phyloP scores from a whole-genome alignment of 2,888 invertebrate species.

The Ametastegia equiseti region DNA sequence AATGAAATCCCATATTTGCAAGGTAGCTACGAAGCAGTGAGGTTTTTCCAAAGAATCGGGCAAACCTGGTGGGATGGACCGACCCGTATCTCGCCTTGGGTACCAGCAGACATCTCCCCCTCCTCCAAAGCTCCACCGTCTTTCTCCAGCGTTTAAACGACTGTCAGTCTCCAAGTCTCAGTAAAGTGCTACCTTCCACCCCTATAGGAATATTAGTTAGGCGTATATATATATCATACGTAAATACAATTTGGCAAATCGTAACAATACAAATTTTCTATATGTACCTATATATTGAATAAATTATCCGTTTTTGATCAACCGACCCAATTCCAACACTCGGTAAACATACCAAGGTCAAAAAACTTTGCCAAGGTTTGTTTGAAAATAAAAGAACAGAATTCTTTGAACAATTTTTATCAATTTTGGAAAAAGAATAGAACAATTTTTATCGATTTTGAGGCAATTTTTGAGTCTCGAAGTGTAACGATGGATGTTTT shows the following conservation, averaged over 20 bases:
- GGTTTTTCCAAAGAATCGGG: conserved; percentile 60
- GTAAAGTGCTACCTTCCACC: conserved; percentile 74
- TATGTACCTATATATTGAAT: no score
- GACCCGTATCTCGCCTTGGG: conserved; percentile 88
- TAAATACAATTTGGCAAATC: conserved; percentile 25
- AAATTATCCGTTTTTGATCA: neutral
- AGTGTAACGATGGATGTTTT: no score
- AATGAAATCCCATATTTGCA: conserved; percentile 69
- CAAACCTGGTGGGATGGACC: conserved; percentile 86
- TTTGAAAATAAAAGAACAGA: no score
- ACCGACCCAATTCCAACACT: no score
- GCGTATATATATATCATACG: conserved; percentile 40
- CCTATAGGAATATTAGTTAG: conserved; percentile 55
- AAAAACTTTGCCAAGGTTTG: no score
- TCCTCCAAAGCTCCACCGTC: conserved; percentile 75
- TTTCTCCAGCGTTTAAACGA: conserved; percentile 75
- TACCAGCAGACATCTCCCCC: conserved; percentile 80
- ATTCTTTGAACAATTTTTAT: no score
- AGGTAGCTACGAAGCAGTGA: conserved; percentile 70
- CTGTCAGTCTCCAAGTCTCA: conserved; percentile 72
- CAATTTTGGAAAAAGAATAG: no score
- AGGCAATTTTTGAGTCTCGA: no score
- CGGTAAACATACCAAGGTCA: no score
- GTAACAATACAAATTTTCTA: conserved; percentile 9
- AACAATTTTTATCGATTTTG: no score